Base-by-base conservation (phyloP, 2,113 vertebrate genomes). In the Protobothrops flavoviridis region DNA sequence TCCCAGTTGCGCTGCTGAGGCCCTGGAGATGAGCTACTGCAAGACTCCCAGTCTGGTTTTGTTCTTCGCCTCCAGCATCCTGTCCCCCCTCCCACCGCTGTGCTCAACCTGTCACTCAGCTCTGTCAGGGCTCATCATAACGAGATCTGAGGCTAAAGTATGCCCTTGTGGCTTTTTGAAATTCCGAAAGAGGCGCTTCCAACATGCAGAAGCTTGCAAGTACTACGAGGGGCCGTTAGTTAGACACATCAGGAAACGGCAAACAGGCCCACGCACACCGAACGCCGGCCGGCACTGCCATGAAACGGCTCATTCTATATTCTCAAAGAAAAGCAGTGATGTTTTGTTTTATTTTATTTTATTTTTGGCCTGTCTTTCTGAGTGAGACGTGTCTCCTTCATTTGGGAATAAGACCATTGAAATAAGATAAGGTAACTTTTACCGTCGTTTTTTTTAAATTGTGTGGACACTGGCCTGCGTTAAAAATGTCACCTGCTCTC, bases 311-410 rank as follows among this genome's bases (percentile, higher is more conserved):
- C 52, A 20, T 50, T 61, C 91, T 2, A 4, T 53, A 1, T 94
- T 85, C 81, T 94, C 92, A 87, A 92, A 87, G 85, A 43, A 48
- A 92, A 94, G 92, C 93, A 55, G 69, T n/a, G 53, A 45, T 81
- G 0, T 24, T 86, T 86, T 43, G 0, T 15, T 33, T 81, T 29
- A 21, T 29, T 64, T 29, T 29, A 29, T n/a, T 64, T 69, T 5
- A 48, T 48, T n/a, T n/a, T 69, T n/a, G 61, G 29, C 61, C 12
- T 5, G 4, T 15, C 26, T 69, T 69, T 69, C 29, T 69, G 61
- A 69, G 29, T 11, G 61, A 69, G n/a, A 15, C 61, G 1, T 39
- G 8, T 21, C 5, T 20, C n/a, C 7, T 74, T 74, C n/a, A 15
- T 33, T 7, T 39, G 69, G 69, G 13, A 33, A 74, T 15, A n/a